phyloP scores from a whole-genome alignment of 2,113 vertebrate species.

The Alectura lathami region DNA sequence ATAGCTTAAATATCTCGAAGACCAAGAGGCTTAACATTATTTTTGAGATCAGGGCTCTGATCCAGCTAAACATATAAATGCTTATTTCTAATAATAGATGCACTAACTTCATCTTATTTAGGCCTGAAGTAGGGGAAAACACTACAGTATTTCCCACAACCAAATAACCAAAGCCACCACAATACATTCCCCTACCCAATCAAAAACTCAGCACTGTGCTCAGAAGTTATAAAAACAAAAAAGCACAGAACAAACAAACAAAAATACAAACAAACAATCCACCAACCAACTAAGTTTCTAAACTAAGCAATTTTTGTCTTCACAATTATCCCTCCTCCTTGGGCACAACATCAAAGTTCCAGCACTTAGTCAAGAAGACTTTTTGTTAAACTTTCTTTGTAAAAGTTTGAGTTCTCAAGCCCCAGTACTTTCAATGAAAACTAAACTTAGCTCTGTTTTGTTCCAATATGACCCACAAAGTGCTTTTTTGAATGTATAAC shows the following conservation, averaged over 20 bases:
- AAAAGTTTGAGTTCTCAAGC: neutral
- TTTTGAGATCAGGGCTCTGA: neutral
- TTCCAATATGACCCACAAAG: neutral
- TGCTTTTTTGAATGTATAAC: neutral
- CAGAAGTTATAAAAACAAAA: neutral
- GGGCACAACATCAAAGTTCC: neutral
- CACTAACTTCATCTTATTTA: neutral
- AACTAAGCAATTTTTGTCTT: neutral
- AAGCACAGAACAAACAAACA: no score
- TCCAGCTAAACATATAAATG: neutral
- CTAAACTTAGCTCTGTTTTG: conserved; percentile 1
- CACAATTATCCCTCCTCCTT: neutral
- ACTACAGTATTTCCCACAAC: no score
- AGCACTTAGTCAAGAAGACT: neutral
- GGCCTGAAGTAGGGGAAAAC: neutral
- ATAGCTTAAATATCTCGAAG: neutral
- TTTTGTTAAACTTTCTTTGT: neutral
- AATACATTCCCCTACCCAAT: neutral
- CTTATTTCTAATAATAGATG: neutral
- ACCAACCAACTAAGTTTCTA: neutral
- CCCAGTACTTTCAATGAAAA: neutral
- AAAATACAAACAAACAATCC: no score
- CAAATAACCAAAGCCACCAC: neutral
- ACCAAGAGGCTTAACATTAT: neutral
- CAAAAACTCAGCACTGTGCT: neutral